These are phyloP conservation scores for Callyntrura sp. DNA, from an alignment of 2,888 invertebrate species.

Conservation along the genomic window DNA sequence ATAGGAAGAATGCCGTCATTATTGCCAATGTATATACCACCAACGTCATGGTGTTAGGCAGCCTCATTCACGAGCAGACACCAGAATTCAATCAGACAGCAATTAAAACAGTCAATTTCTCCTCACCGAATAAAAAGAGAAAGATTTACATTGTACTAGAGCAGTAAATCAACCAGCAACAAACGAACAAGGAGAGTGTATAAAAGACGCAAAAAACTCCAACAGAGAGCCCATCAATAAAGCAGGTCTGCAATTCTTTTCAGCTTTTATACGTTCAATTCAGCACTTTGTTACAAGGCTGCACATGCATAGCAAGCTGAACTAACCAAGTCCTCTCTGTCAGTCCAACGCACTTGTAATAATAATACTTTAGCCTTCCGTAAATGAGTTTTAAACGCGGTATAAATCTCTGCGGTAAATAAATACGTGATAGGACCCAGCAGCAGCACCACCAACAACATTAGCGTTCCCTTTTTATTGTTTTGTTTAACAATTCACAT, in stretches of 20 bases:
- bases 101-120: slow-evolving; percentile 71
- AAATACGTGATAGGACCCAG: neutral
- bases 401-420: neutral
- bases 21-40: slow-evolving; percentile 29
- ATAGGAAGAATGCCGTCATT: slow-evolving; percentile 27
- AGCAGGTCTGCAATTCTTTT: slow-evolving; percentile 52
- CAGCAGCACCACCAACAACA: neutral
- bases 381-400: neutral
- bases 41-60: slow-evolving; percentile 52
- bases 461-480: slow-evolving; percentile 9
- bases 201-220: slow-evolving; percentile 31
- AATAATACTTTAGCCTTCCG: neutral
- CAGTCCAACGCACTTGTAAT: neutral
- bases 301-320: neutral
- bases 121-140: slow-evolving; percentile 36
- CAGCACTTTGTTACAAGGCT: neutral
- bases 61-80: slow-evolving; percentile 69
- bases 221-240: slow-evolving; percentile 42
- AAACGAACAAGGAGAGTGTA: slow-evolving; percentile 32
- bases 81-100: slow-evolving; percentile 70
- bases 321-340: neutral
- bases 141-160: slow-evolving; percentile 61
- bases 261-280: neutral
- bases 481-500: slow-evolving; percentile 38
- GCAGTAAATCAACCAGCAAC: slow-evolving; percentile 56